A percentile compares a stretch with the other conserved stretches of the same genome.
phyloP scores from a whole-genome alignment of 2,113 vertebrate genomes.

The Azemiops feae region DNA sequence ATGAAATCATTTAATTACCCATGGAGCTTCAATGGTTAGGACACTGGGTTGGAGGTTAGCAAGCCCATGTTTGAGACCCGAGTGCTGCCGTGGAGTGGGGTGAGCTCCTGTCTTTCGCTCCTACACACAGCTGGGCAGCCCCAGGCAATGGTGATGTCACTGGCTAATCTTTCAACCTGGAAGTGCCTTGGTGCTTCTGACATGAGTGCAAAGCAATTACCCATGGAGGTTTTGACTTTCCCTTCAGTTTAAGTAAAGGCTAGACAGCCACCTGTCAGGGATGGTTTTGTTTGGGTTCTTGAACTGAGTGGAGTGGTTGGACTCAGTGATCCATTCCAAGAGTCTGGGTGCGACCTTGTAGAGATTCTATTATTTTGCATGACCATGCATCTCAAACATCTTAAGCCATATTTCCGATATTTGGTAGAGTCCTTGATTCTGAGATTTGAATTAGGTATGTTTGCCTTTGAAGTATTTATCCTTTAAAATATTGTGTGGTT shows the following conservation, averaged over 20 bases:
- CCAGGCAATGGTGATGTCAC: background rate
- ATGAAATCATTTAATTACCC: background rate
- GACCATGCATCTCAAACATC: background rate
- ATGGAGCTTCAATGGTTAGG: background rate
- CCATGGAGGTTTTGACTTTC: background rate
- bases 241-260: background rate
- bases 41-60: background rate
- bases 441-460: background rate
- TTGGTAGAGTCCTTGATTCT: background rate
- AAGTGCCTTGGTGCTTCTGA: background rate
- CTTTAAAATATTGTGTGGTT: background rate
- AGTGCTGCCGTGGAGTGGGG: background rate
- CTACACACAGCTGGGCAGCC: background rate
- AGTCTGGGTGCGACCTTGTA: background rate
- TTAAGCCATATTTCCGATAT: background rate
- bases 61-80: background rate
- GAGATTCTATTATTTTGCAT: background rate
- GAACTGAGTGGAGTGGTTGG: background rate
- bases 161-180: background rate
- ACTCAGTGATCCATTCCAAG: background rate
- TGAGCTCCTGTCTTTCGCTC: background rate
- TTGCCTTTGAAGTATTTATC: background rate
- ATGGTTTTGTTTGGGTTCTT: background rate
- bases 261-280: background rate
- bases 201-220: background rate